Conservation (phyloP, 2,113 vertebrate species). For the Leptocoma aspasia region DNA sequence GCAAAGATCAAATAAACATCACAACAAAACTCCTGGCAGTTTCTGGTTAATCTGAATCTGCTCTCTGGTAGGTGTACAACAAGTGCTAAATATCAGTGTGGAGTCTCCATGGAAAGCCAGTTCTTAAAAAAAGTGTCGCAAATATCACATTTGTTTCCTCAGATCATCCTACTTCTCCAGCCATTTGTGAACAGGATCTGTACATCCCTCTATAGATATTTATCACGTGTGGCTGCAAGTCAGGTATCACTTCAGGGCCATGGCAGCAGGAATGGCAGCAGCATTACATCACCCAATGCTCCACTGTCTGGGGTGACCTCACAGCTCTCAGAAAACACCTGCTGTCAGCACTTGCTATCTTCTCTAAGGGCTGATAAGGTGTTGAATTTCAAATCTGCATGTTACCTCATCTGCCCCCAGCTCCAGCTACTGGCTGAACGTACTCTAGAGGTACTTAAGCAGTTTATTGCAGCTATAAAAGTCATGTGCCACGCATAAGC, state of each 20-base stretch:
- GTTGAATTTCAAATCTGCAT: neutral
- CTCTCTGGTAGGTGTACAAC: neutral
- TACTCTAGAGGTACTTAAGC: neutral
- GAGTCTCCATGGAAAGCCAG: neutral
- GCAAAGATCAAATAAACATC: neutral
- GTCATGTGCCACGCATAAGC: neutral
- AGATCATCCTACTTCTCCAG: neutral
- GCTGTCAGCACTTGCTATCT: neutral
- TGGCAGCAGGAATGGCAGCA: neutral
- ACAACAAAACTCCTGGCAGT: neutral
- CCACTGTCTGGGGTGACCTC: neutral
- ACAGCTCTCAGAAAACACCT: neutral
- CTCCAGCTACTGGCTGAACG: neutral
- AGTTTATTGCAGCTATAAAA: neutral
- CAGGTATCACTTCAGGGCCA: neutral
- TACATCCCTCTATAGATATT: rapidly evolving
- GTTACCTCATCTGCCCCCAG: neutral
- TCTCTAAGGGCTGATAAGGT: neutral
- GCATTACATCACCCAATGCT: neutral
- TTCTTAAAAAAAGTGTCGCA: neutral
- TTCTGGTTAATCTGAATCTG: neutral
- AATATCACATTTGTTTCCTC: neutral
- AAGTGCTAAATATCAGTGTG: neutral
- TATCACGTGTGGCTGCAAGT: neutral
- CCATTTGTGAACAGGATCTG: neutral